Percentiles rank a stretch among this genome's conserved stretches.
These are phyloP conservation scores for Notospermus geniculatus DNA, from an alignment of 1,140 invertebrate species.

Conservation along the genomic window DNA sequence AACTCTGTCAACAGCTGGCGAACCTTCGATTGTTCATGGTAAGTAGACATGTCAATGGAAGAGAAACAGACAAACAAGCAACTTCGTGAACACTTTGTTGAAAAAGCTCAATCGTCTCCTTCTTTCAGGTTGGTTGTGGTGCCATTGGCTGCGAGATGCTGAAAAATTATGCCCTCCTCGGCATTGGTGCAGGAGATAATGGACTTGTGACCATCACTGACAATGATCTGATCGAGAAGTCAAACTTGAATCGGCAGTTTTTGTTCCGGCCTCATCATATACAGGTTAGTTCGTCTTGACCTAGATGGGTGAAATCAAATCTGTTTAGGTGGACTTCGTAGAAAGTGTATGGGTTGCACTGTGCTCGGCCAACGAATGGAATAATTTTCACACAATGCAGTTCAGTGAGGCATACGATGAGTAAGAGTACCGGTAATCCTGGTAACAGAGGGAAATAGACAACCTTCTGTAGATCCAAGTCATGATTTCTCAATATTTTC, in stretches of 20 bases:
- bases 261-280: constrained; percentile 74
- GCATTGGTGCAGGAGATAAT: constrained; percentile 71
- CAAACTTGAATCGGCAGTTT: constrained; percentile 98
- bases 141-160: constrained; percentile 98
- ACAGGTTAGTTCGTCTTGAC: no score
- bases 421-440: no score
- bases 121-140: constrained; percentile 74
- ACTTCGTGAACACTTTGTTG: no score
- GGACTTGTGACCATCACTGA: constrained; percentile 74
- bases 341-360: no score
- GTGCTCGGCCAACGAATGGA: no score
- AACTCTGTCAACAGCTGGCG: constrained; percentile 34
- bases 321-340: no score
- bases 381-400: no score
- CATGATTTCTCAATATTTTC: constrained; percentile 4
- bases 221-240: constrained; percentile 99
- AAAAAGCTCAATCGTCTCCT: not conserved
- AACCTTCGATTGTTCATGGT: constrained; percentile 52
- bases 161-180: constrained; percentile 99
- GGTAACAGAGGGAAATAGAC: no score
- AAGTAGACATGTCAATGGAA: constrained; percentile 18
- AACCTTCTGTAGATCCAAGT: no score
- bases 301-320: no score
- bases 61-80: not conserved
- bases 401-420: no score